Evolutionary conservation across 2,113 vertebrate species (phyloP), one percentile per base, ranked within the genome.

Genomic region (Epinephelus cyanopodus): DNA sequence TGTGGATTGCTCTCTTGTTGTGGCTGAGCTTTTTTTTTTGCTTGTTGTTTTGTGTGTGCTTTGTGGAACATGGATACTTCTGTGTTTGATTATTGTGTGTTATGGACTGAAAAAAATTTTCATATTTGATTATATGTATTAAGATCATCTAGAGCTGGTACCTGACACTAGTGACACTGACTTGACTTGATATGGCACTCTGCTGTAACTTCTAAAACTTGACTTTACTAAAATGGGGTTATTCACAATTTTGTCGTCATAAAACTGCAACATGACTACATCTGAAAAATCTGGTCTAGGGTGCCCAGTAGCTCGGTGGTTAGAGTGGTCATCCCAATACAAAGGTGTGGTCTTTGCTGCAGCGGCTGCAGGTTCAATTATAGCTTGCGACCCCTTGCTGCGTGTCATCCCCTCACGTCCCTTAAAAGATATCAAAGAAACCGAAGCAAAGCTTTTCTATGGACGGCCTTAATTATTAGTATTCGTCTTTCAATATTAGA

Each of bases 1-100:
- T 69, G 50, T 56, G 42, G 37, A 58, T 64, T 71, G 57, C 52
- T 66, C 5, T 81, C 17, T 52, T 74, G 25, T n/a, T 18, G n/a
- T 33, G 3, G 17, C 19, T 45, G 15, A 25, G 52, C 6, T 27
- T 76, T 56, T 45, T 75, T 57, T 4, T n/a, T 48, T 42, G 5
- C 0, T 39, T 54, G 10, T 60, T n/a, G 17, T 72, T 39, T 61
- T 14, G 9, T 21, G 0, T n/a, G 9, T 18, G 6, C 15, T 42
- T 4, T 58, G 14, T 15, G 13, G n/a, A 72, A 62, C 25, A 67
- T 54, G 4, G n/a, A 50, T 67, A 21, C 8, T 25, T 7, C 7
- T 62, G 23, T 73, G 42, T 68, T 66, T 48, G 37, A 37, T 5
- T 45, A 4, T 47, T 9, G 8, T 65, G 23, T 70, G 2, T 54